phyloP scores from a whole-genome alignment of 1,140 invertebrate species.

The Steinernema feltiae region DNA sequence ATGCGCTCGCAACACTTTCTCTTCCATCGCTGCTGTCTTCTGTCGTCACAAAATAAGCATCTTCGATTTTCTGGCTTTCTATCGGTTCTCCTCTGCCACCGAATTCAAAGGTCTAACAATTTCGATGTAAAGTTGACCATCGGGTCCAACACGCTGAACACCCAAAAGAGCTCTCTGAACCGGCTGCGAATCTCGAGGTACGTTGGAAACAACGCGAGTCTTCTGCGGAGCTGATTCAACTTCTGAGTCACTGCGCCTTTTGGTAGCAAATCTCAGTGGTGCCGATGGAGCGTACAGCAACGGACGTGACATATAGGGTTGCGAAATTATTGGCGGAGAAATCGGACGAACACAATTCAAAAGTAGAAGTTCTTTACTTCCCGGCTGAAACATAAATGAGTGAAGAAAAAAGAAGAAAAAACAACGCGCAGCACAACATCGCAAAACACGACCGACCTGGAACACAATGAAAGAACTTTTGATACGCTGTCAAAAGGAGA shows the following conservation, averaged over 20 bases:
- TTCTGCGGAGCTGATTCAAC: neutral
- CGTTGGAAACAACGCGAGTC: neutral
- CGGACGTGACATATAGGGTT: neutral
- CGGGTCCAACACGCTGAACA: neutral
- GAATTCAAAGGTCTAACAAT: neutral
- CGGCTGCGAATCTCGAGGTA: neutral
- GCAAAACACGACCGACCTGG: no score
- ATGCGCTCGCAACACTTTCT: no score
- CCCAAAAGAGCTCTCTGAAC: neutral
- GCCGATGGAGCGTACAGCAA: no score
- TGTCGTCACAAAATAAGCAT: slow-evolving; percentile 1
- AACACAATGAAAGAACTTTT: no score
- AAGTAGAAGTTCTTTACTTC: neutral
- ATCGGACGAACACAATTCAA: neutral
- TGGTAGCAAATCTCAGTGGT: neutral
- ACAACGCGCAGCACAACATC: no score
- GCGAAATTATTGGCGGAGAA: neutral
- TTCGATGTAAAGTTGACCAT: neutral
- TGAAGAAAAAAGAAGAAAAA: no score
- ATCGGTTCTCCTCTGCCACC: neutral
- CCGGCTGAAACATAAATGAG: no score
- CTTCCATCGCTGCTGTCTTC: neutral
- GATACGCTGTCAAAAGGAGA: no score
- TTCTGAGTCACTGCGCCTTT: neutral
- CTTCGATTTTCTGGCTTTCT: neutral